Evolutionary conservation across 2,888 invertebrate species (phyloP).

Genomic region (Brenthis hecate): DNA sequence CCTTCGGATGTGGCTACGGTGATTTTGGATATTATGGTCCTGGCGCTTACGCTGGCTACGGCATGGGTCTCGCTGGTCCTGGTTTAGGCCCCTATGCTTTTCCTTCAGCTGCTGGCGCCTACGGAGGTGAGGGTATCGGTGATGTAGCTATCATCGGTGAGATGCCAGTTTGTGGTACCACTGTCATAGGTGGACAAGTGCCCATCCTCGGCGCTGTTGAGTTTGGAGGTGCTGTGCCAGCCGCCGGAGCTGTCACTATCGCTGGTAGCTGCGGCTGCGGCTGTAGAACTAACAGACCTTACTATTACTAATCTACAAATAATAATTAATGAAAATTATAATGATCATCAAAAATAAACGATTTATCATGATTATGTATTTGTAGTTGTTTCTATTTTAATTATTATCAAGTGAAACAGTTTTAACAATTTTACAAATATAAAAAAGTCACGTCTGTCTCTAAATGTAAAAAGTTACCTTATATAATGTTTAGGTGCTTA

Average conservation of each 20-base stretch:
- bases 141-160: conserved; percentile 50
- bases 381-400: no score
- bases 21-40: not conserved
- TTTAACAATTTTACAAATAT: no score
- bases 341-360: no score
- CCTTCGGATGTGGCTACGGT: not conserved
- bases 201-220: conserved; percentile 47
- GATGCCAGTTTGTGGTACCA: conserved; percentile 51
- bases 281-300: conserved; percentile 40
- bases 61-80: conserved; percentile 1
- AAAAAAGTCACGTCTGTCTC: no score
- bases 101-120: conserved; percentile 32
- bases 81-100: not conserved
- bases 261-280: conserved; percentile 44
- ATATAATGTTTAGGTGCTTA: no score
- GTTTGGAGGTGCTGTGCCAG: conserved; percentile 45
- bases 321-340: not conserved
- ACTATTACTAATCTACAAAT: conserved; percentile 14
- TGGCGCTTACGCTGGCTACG: not conserved
- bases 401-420: no score
- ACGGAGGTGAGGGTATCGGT: conserved; percentile 49
- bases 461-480: no score
- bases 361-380: no score
- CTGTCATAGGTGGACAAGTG: conserved; percentile 44
- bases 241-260: conserved; percentile 45